Conservation (phyloP, 2,888 invertebrate species). For the Lasioglossum lativentre region DNA sequence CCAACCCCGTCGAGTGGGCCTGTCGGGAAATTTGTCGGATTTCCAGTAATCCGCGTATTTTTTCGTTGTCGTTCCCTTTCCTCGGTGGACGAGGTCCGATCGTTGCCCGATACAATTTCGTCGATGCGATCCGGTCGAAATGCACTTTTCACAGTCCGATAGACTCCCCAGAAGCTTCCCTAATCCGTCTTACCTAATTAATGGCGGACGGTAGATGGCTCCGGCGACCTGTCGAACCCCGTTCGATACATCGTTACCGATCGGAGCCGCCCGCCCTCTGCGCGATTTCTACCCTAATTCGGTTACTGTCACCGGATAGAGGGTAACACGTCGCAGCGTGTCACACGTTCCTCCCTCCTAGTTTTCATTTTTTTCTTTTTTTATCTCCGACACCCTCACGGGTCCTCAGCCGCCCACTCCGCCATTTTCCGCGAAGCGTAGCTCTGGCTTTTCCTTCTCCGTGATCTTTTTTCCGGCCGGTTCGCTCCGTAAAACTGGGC, state of each 20-base stretch:
- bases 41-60: conserved; percentile 17
- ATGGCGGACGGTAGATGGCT: conserved; percentile 15
- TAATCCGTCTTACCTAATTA: conserved; percentile 35
- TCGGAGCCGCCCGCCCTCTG: not conserved
- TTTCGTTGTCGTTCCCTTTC: not conserved
- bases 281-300: conserved; percentile 37
- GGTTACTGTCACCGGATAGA: not conserved
- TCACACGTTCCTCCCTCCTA: not conserved
- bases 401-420: not conserved
- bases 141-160: conserved; percentile 28
- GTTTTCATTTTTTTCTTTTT: not conserved
- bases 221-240: conserved; percentile 10
- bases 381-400: not conserved
- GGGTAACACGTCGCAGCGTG: conserved; percentile 4
- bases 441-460: not conserved
- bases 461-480: not conserved
- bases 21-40: conserved; percentile 28
- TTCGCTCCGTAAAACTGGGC: conserved; percentile 47
- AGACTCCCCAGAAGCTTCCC: conserved; percentile 11
- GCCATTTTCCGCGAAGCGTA: not conserved
- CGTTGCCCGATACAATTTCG: conserved; percentile 29
- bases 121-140: conserved; percentile 30
- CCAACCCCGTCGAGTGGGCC: conserved; percentile 12
- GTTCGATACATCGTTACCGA: conserved; percentile 36
- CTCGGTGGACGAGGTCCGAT: conserved; percentile 21